phyloP scores from a whole-genome alignment of 2,797 vertebrate species.

The Gadopsis bispinosus region DNA sequence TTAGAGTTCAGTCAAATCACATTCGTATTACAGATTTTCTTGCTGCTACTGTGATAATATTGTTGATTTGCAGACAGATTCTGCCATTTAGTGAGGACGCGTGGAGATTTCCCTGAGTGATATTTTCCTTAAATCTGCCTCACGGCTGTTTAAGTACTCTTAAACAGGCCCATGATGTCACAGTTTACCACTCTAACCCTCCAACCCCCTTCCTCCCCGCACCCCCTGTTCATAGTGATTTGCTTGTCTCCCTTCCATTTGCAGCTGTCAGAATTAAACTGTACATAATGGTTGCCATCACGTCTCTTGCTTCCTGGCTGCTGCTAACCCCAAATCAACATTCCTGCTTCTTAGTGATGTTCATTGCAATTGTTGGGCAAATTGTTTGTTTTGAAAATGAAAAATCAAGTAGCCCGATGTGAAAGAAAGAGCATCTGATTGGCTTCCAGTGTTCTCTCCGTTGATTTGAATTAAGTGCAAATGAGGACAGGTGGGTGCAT shows the following conservation, averaged over 20 bases:
- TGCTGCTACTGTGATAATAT: constrained; percentile 31
- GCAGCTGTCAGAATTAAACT: constrained; percentile 84
- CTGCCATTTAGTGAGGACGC: constrained; percentile 29
- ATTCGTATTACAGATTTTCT: constrained; percentile 24
- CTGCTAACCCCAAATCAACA: constrained; percentile 80
- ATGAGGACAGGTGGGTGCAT: constrained; percentile 60
- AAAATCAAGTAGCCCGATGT: constrained; percentile 68
- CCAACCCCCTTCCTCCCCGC: constrained; percentile 33
- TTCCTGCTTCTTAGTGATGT: constrained; percentile 74
- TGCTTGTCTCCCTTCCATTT: constrained; percentile 78
- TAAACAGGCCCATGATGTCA: constrained; percentile 73
- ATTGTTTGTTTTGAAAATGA: constrained; percentile 82
- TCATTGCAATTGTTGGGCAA: constrained; percentile 75
- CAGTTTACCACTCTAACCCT: constrained; percentile 60
- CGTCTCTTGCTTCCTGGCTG: constrained; percentile 77
- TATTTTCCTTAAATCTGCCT: constrained; percentile 58
- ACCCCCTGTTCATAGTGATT: constrained; percentile 75
- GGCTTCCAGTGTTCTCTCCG: constrained; percentile 67
- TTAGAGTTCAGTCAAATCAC: constrained; percentile 21
- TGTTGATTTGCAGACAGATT: constrained; percentile 42
- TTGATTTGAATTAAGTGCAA: constrained; percentile 74
- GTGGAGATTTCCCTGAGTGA: constrained; percentile 36
- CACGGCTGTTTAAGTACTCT: constrained; percentile 63
- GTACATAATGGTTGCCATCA: constrained; percentile 80
- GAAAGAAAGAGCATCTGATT: constrained; percentile 76